phyloP scores from a whole-genome alignment of 2,888 invertebrate species.

The Vesta saturnalis region DNA sequence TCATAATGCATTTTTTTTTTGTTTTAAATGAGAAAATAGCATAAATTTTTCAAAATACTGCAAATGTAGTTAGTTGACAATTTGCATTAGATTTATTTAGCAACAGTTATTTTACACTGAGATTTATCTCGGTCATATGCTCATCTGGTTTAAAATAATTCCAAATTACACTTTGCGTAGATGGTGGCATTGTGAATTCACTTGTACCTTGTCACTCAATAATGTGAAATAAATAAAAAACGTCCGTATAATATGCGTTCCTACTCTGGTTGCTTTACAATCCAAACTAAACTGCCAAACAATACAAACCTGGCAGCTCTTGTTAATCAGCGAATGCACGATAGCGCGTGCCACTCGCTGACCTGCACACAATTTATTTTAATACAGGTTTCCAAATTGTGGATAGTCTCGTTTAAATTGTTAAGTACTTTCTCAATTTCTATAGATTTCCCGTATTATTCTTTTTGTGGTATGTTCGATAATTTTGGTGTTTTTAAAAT shows the following conservation, averaged over 20 bases:
- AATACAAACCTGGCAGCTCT: too few relatives aligned
- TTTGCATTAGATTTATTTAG: background rate
- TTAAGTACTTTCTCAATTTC: too few relatives aligned
- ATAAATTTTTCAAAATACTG: background rate
- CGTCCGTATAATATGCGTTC: background rate
- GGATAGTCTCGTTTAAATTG: too few relatives aligned
- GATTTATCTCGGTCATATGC: too few relatives aligned
- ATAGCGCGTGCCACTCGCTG: too few relatives aligned
- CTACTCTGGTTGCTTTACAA: background rate
- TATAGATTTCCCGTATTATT: too few relatives aligned
- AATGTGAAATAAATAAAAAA: background rate
- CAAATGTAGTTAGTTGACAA: background rate
- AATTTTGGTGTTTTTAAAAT: too few relatives aligned
- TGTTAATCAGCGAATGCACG: background rate
- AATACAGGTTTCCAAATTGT: too few relatives aligned
- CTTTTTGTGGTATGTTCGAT: too few relatives aligned
- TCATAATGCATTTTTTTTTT: background rate
- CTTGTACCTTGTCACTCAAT: background rate
- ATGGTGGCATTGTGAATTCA: background rate
- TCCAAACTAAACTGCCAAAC: background rate
- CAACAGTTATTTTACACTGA: background rate
- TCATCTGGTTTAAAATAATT: too few relatives aligned
- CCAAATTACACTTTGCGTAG: background rate
- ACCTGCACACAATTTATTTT: background rate
- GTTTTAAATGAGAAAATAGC: background rate